A percentile compares a stretch with the other conserved stretches of the same genome.
Conservation (phyloP, 2,797 vertebrate species). For the Sylvilagus floridanus region DNA sequence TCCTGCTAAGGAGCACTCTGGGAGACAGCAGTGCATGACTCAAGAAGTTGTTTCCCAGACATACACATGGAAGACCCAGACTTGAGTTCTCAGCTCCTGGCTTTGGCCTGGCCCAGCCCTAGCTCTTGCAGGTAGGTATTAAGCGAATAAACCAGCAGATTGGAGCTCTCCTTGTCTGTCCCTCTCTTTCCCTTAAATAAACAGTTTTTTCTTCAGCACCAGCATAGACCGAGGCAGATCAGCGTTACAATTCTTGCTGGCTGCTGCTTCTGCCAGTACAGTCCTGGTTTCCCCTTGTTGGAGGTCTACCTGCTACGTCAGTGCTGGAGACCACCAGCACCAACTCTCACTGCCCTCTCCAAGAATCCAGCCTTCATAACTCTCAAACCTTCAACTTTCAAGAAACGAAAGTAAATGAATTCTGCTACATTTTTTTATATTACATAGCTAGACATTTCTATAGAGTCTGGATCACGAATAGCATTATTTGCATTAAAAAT, state of each 20-base stretch:
- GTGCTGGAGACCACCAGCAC: not conserved
- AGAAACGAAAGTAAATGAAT: slow-evolving; percentile 54
- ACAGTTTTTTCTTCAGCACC: not conserved
- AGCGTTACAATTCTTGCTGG: slow-evolving; percentile 59
- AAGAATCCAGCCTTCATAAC: slow-evolving; percentile 59
- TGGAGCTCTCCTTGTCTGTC: too few species aligned
- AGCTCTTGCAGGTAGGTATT: too few species aligned
- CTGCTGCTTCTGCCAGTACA: slow-evolving; percentile 34
- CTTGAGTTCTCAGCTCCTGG: too few species aligned
- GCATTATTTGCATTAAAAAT: slow-evolving; percentile 23
- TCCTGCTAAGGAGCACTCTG: too few species aligned
- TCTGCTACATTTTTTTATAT: slow-evolving; percentile 55
- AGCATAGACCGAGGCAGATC: slow-evolving; percentile 32
- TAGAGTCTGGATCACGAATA: slow-evolving; percentile 20
- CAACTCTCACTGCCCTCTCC: slow-evolving; percentile 26
- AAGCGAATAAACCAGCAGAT: too few species aligned
- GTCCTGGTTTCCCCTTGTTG: slow-evolving; percentile 51
- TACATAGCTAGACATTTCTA: slow-evolving; percentile 40
- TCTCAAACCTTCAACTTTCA: slow-evolving; percentile 58
- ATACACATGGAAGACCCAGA: too few species aligned
- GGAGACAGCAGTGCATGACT: too few species aligned
- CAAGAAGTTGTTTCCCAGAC: too few species aligned
- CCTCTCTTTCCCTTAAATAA: too few species aligned
- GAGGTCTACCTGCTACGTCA: slow-evolving; percentile 45
- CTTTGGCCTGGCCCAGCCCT: too few species aligned